Percentiles rank a stretch among this genome's conserved stretches.
Evolutionary conservation across 2,797 vertebrate genomes (phyloP).

Genomic region (Apogon talboti): DNA sequence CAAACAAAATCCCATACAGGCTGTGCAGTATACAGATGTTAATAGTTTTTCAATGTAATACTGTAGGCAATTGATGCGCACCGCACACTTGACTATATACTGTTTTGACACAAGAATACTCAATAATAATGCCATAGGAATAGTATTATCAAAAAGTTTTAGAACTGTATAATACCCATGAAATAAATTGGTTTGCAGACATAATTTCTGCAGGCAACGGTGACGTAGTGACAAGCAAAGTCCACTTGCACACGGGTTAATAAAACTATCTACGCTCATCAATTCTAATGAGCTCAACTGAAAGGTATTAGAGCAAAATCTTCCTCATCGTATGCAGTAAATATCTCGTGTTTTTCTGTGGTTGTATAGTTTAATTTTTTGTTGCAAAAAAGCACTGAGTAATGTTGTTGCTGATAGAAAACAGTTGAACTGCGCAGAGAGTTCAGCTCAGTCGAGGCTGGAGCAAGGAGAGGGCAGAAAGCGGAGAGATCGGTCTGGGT

Average conservation of each 20-base stretch:
- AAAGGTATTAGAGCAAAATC: neutral
- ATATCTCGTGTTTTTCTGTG: neutral
- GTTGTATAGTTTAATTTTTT: constrained; percentile 26
- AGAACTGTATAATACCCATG: constrained; percentile 3
- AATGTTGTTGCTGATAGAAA: constrained; percentile 78
- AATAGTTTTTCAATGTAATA: neutral
- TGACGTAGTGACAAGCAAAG: constrained; percentile 78
- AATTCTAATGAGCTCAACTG: constrained; percentile 23
- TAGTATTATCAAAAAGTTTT: neutral
- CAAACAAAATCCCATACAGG: neutral
- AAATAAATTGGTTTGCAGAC: constrained; percentile 49
- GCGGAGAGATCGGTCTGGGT: constrained; percentile 78
- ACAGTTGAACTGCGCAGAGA: constrained; percentile 85
- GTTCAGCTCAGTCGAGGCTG: constrained; percentile 85
- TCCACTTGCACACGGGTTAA: constrained; percentile 56
- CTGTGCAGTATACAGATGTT: neutral
- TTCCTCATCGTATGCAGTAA: neutral
- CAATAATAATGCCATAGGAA: neutral
- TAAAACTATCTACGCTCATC: constrained; percentile 54
- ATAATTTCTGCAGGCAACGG: constrained; percentile 61
- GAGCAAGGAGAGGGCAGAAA: constrained; percentile 80
- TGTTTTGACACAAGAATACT: neutral
- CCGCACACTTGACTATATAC: neutral
- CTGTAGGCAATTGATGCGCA: neutral
- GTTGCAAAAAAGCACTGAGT: constrained; percentile 61